phyloP scores from a whole-genome alignment of 2,113 vertebrate genomes.

The Chiloscyllium plagiosum region DNA sequence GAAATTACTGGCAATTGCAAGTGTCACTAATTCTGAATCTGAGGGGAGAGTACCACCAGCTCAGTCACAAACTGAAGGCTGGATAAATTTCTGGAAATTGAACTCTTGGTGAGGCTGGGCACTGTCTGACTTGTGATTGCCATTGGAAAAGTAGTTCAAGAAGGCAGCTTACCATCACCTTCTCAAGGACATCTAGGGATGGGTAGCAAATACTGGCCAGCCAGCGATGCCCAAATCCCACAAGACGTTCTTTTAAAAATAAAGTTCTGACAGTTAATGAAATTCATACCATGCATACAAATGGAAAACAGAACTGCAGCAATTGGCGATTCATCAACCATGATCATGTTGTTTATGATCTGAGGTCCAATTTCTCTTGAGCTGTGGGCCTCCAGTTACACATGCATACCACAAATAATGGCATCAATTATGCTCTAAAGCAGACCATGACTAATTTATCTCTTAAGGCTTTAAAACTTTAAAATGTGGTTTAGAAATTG shows the following conservation, averaged over 20 bases:
- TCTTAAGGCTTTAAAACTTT: background rate
- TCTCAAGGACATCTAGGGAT: too few species aligned
- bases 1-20: background rate
- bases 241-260: background rate
- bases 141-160: background rate
- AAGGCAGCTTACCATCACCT: too few species aligned
- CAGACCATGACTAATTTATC: background rate
- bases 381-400: background rate
- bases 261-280: background rate
- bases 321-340: background rate
- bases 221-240: too few species aligned
- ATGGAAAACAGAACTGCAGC: background rate
- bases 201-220: too few species aligned
- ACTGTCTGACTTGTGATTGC: background rate
- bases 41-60: background rate
- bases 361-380: background rate
- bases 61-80: background rate
- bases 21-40: background rate
- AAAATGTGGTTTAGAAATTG: background rate
- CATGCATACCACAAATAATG: background rate
- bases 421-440: background rate
- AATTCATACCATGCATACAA: background rate
- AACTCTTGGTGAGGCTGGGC: background rate
- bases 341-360: background rate
- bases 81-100: background rate